Evolutionary conservation across 2,888 invertebrate genomes (phyloP).

Genomic region (Slavum lentiscoides): DNA sequence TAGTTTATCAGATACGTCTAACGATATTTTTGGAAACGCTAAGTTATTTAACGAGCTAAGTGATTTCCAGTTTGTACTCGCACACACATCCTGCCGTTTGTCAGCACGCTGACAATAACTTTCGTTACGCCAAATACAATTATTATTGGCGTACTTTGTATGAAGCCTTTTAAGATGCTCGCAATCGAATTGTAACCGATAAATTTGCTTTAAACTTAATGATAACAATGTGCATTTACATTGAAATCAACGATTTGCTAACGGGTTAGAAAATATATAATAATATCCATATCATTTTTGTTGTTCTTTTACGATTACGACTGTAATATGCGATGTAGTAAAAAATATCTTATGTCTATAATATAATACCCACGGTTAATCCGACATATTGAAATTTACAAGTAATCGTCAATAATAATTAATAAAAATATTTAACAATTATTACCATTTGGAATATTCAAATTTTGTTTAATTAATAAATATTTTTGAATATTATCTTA

Average conservation of each 20-base stretch:
- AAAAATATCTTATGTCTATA: no score
- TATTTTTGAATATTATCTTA: not conserved
- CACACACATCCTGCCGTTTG: constrained; percentile 15
- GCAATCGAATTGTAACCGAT: constrained; percentile 14
- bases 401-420: not conserved
- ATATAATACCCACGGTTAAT: not conserved
- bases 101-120: constrained; percentile 36
- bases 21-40: constrained; percentile 23
- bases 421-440: not conserved
- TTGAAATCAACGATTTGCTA: not conserved
- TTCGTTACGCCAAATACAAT: constrained; percentile 38
- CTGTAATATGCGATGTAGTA: no score
- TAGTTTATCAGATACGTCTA: constrained; percentile 8
- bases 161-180: constrained; percentile 24
- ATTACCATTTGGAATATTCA: not conserved
- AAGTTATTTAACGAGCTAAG: constrained; percentile 34
- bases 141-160: constrained; percentile 32
- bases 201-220: constrained; percentile 41
- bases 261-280: not conserved
- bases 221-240: constrained; percentile 5
- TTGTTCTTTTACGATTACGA: not conserved
- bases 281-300: not conserved
- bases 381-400: not conserved
- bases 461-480: not conserved
- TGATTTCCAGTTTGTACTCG: constrained; percentile 29